Percentiles rank a stretch among this genome's conserved stretches.
phyloP scores from a whole-genome alignment of 2,888 invertebrate genomes.

The Gymnocheta viridis region DNA sequence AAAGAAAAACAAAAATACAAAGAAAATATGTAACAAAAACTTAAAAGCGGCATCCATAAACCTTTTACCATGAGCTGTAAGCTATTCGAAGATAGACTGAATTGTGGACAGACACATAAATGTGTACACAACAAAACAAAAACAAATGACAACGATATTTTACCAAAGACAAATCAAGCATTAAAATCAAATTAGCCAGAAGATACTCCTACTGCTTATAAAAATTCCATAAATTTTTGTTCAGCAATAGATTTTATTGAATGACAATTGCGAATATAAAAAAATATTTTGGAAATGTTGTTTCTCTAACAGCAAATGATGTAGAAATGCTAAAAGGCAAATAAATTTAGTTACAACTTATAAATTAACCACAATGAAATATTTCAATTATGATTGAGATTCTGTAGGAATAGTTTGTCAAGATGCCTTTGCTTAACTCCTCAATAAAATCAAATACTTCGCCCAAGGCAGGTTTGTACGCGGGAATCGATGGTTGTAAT shows the following conservation, averaged over 20 bases:
- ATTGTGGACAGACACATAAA: background rate
- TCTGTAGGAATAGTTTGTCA: too few species aligned
- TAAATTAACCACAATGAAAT: too few species aligned
- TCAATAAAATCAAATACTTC: too few species aligned
- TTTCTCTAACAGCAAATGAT: background rate
- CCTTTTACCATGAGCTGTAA: background rate
- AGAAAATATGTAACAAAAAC: conserved; percentile 27
- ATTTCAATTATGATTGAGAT: too few species aligned
- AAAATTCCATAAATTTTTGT: conserved; percentile 49
- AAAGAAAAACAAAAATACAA: background rate
- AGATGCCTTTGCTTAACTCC: too few species aligned
- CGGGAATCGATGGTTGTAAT: too few species aligned
- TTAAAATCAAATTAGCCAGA: conserved; percentile 46
- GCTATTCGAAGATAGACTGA: background rate
- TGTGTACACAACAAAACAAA: background rate
- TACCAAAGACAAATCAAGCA: conserved; percentile 44
- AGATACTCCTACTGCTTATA: conserved; percentile 22
- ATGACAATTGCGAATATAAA: background rate
- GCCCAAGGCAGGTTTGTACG: too few species aligned
- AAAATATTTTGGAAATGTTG: background rate
- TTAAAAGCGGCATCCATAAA: conserved; percentile 40
- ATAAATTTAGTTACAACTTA: too few species aligned
- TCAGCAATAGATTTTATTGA: conserved; percentile 19
- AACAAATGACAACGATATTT: background rate
- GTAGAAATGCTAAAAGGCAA: too few species aligned